A percentile compares a stretch with the other conserved stretches of the same genome.
Evolutionary conservation across 2,797 vertebrate species (phyloP).

Genomic region (Eleutherodactylus coqui): DNA sequence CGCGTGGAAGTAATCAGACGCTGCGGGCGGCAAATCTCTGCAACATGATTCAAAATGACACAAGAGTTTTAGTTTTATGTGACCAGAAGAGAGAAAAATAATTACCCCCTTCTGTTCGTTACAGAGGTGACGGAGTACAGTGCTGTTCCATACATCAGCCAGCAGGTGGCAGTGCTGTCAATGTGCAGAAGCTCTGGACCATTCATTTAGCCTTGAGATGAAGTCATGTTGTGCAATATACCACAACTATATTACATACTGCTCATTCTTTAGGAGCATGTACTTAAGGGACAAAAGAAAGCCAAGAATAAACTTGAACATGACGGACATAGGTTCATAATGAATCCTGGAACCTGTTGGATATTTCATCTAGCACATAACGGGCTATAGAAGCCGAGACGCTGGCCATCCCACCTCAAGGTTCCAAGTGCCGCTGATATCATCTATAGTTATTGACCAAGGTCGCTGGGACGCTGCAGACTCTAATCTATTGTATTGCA

Average conservation of each 20-base stretch:
- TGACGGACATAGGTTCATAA: too few relatives aligned
- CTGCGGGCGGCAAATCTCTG: neutral
- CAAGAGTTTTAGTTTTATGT: neutral
- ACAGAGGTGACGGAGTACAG: neutral
- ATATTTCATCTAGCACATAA: neutral
- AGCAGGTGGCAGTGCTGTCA: constrained; percentile 1
- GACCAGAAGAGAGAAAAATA: neutral
- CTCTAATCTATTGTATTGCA: neutral
- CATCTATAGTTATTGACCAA: too few relatives aligned
- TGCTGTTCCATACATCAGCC: neutral
- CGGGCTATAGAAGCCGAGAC: neutral
- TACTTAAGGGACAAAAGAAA: too few relatives aligned
- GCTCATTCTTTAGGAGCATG: too few relatives aligned
- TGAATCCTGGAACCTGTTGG: neutral
- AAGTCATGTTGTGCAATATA: neutral
- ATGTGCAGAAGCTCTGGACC: neutral
- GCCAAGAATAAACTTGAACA: too few relatives aligned
- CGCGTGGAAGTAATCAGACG: neutral
- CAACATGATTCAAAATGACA: neutral
- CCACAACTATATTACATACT: too few relatives aligned
- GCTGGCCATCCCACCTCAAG: neutral
- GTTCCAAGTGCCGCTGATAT: neutral
- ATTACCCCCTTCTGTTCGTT: neutral
- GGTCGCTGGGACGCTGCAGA: neutral
- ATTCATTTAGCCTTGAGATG: neutral